Evolutionary conservation across 1,140 invertebrate species (phyloP).

Genomic region (Oncopeltus fasciatus): DNA sequence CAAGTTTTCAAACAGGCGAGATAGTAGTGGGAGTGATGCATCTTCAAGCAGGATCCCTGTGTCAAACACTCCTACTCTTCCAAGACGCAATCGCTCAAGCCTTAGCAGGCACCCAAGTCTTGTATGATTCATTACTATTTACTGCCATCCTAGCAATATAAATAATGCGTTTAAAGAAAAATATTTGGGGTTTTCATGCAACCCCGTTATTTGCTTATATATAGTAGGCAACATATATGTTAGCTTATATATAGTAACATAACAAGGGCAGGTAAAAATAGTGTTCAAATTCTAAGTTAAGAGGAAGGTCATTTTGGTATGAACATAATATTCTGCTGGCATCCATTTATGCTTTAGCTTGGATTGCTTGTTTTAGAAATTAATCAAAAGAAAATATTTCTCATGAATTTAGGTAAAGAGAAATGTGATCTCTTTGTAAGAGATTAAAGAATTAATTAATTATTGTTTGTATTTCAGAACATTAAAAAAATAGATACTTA

Average conservation of each 20-base stretch:
- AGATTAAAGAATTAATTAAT: background rate
- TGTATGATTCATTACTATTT: background rate
- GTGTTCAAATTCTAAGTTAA: background rate
- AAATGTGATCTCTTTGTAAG: background rate
- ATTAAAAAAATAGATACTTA: no score
- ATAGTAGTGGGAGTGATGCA: conserved; percentile 4
- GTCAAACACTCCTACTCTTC: conserved; percentile 12
- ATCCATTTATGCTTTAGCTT: background rate
- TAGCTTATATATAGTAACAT: background rate
- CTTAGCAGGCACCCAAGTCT: background rate
- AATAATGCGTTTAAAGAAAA: background rate
- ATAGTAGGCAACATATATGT: background rate
- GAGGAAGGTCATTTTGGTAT: background rate
- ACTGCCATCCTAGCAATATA: background rate
- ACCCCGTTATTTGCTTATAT: background rate
- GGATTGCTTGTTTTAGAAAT: background rate
- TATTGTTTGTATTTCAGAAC: background rate
- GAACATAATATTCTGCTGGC: background rate
- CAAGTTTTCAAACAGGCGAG: background rate
- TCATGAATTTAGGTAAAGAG: background rate
- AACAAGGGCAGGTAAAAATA: background rate
- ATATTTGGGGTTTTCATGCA: background rate
- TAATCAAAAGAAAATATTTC: background rate
- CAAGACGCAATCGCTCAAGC: background rate
- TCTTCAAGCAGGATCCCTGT: conserved; percentile 10